Conservation (phyloP, 23 tunicate genomes). For the Styela plicata region DNA sequence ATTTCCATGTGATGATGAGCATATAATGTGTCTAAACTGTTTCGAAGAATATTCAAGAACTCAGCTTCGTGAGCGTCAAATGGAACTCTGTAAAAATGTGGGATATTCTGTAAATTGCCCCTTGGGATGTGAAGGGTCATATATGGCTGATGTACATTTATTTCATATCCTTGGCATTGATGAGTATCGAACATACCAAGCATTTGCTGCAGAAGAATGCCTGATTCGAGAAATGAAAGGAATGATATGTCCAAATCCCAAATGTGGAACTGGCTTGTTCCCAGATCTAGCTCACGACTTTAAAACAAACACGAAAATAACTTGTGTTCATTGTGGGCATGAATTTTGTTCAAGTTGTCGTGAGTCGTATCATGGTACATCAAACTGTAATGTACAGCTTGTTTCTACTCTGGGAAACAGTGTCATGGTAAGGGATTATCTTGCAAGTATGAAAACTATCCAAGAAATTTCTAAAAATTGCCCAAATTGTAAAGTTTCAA, state of each 20-base stretch:
- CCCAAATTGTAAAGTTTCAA: slow-evolving; percentile 17
- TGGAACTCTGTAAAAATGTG: not conserved
- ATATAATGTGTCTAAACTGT: slow-evolving; percentile 14
- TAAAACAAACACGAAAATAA: not conserved
- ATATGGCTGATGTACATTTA: not conserved
- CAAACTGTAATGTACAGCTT: not conserved
- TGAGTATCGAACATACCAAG: slow-evolving; percentile 21
- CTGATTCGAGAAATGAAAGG: slow-evolving; percentile 1
- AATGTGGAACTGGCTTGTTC: slow-evolving; percentile 25
- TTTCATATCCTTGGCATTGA: slow-evolving; percentile 26
- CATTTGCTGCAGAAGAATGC: slow-evolving; percentile 29
- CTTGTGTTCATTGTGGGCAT: slow-evolving; percentile 5
- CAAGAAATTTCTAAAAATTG: slow-evolving; percentile 13
- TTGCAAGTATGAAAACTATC: slow-evolving; percentile 4
- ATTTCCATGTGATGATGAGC: slow-evolving; percentile 19
- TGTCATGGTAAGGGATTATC: not conserved
- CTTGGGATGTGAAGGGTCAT: slow-evolving; percentile 5
- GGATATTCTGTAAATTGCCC: slow-evolving; percentile 23
- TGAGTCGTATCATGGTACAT: slow-evolving; percentile 14
- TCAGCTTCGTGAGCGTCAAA: slow-evolving; percentile 6
- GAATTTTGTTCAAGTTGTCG: slow-evolving; percentile 10
- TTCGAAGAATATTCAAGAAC: slow-evolving; percentile 15
- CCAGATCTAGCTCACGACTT: not conserved
- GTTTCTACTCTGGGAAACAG: not conserved
- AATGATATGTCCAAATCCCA: slow-evolving; percentile 21